These are phyloP conservation scores for Sesamia nonagrioides DNA, from an alignment of 1,140 invertebrate genomes.

Conservation along the genomic window DNA sequence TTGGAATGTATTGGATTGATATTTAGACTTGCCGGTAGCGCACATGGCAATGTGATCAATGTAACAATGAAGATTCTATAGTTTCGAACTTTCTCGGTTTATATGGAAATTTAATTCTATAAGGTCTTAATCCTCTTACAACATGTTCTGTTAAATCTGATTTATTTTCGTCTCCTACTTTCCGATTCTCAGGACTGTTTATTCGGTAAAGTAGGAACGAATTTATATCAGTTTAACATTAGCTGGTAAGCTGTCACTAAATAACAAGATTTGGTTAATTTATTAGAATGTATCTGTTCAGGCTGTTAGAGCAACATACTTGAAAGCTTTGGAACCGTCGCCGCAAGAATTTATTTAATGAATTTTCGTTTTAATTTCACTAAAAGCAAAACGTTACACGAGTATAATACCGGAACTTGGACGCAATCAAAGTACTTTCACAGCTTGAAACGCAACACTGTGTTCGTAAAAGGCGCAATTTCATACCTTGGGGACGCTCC, in stretches of 20 bases:
- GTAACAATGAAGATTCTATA: background rate
- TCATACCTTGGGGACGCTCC: slow-evolving; percentile 55
- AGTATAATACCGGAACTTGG: background rate
- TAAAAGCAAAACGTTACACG: slow-evolving; percentile 38
- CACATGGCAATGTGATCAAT: background rate
- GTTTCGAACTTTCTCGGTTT: background rate
- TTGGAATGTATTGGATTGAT: background rate
- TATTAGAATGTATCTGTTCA: slow-evolving; percentile 12
- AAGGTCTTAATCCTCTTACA: background rate
- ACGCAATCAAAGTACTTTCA: slow-evolving; percentile 49
- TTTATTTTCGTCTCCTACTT: background rate
- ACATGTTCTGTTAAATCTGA: background rate
- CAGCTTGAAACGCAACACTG: slow-evolving; percentile 43
- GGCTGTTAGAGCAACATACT: background rate
- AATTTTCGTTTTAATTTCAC: slow-evolving; percentile 30
- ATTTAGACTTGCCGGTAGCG: background rate
- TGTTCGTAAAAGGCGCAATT: slow-evolving; percentile 62
- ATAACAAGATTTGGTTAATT: slow-evolving; percentile 9
- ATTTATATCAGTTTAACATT: background rate
- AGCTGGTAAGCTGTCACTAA: background rate
- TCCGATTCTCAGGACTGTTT: background rate
- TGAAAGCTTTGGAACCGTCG: slow-evolving; percentile 13
- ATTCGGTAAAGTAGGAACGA: background rate
- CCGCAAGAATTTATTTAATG: background rate
- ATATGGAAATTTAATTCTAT: background rate